Base-by-base conservation (phyloP, 2,888 invertebrate genomes). In the Pilophorus perplexus region DNA sequence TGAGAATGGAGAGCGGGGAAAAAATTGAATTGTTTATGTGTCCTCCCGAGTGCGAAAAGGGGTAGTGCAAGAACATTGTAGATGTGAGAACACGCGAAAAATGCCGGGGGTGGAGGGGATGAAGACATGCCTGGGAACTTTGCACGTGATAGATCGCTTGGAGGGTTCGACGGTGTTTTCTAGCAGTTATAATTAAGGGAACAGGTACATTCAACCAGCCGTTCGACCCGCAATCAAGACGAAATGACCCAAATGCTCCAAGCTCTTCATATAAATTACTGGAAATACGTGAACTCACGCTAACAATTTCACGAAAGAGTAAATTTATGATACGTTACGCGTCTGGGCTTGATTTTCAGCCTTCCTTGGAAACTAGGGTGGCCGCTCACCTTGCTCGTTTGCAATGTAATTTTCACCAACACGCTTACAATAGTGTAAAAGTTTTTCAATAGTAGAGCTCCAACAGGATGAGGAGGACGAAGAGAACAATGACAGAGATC, bases 81-180 rank as follows among this genome's bases (percentile, higher is more conserved):
- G 16, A 27, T 57, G 57, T 57, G 57, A 57, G 57, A 40, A 22
- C 57, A 57, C 42, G 37, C 23, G 57, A 40, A 57, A 57, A 57
- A 57, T 57, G 40, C 57, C 3, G 57, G 2, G 18, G 18, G 57
- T 2, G 5, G 4, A 25, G 25, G 25, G 57, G 57, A 57, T 57
- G 57, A 57, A 57, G 57, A 57, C 57, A 57, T 40, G 57, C 40
- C 42, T 57, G 57, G 57, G 57, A 57, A 57, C 57, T 57, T 57
- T 38, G 57, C 57, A 57, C 57, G 57, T 57, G 57, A 57, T 57
- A 57, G 57, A 57, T 57, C 57, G 57, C 57, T 22, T 20, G 40
- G 57, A 18, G 33, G 55, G 20, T 3, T 12, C 42, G 20, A 42
- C 12, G 23, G 23, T 38, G 18, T 57, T 42, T 40, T 22, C 40